Evolutionary conservation across 2,888 invertebrate genomes (phyloP), one percentile per base, ranked within the genome.

Genomic region (Hydrotaea diabolus): DNA sequence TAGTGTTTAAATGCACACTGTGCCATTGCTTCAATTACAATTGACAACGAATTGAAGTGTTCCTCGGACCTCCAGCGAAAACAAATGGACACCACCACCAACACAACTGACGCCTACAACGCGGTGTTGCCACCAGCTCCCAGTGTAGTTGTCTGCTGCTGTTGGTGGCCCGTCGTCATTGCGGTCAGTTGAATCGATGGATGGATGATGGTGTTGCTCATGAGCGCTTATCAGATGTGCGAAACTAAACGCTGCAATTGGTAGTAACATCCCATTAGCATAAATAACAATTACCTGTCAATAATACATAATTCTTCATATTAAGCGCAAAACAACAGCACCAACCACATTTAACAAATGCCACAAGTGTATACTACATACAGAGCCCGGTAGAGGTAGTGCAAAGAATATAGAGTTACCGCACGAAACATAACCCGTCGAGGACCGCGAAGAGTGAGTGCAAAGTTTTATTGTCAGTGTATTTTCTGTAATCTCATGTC

Each of bases 271-370:
- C 72, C 78, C 43, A 78, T 57, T 72, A 57, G 57, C 78, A 84
- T 84, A 84, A 84, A 84, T 84, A 76, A 76, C 78, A 76, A 78
- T 81, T 84, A 76, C 59, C 57, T 73, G 66, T 59, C 78, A 79
- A 81, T 84, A 79, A 81, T 79, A 66, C 76, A 79, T 46, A 64
- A 17, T 39, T 62, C 66, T 53, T 66, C 66, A 59, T 77, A 57
- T 55, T 39, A 46, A 46, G 46, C 59, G 57, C 5, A 59, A 59
- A 57, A 36, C n/a, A 26, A 17, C 53, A 23, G 9, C n/a, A 31
- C 9, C 57, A 74, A 26, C 11, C 17, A 36, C 31, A 17, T 55
- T 1, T 23, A 36, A 59, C 59, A 62, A 59, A 74, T 11, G n/a
- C 17, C 46, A 59, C 23, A 15, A 62, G 62, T 43, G 39, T 31